phyloP scores from a whole-genome alignment of 2,797 vertebrate genomes.

The Smutsia temminckii region DNA sequence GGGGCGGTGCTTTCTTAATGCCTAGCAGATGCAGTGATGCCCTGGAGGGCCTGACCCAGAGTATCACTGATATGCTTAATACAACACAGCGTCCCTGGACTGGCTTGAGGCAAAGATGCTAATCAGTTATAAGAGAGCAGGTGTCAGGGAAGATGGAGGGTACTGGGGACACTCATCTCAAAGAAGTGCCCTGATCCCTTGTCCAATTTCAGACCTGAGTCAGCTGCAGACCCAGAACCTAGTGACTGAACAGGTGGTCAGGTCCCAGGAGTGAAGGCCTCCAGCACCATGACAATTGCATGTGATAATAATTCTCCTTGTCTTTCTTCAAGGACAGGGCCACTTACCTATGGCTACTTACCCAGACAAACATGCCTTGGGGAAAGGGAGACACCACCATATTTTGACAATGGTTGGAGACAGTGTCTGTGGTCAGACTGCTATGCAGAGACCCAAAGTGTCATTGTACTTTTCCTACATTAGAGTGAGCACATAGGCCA shows the following conservation, averaged over 20 bases:
- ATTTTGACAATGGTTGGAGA: not conserved
- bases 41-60: too few species aligned
- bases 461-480: too few species aligned
- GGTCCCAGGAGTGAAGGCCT: not conserved
- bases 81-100: too few species aligned
- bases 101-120: not conserved
- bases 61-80: fast-evolving
- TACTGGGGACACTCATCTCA: too few species aligned
- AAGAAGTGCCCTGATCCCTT: fast-evolving
- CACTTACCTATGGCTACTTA: not conserved
- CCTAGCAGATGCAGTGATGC: not conserved
- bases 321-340: not conserved
- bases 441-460: not conserved
- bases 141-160: not conserved
- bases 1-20: too few species aligned
- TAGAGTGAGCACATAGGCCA: fast-evolving
- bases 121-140: not conserved
- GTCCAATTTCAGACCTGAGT: not conserved
- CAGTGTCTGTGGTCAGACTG: not conserved
- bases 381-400: too few species aligned
- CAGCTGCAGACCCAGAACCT: not conserved
- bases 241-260: not conserved
- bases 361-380: not conserved
- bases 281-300: not conserved
- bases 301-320: not conserved